Percentiles rank a stretch among this genome's conserved stretches.
Conservation (phyloP, 2,797 vertebrate genomes). For the Sebastes steindachneri region DNA sequence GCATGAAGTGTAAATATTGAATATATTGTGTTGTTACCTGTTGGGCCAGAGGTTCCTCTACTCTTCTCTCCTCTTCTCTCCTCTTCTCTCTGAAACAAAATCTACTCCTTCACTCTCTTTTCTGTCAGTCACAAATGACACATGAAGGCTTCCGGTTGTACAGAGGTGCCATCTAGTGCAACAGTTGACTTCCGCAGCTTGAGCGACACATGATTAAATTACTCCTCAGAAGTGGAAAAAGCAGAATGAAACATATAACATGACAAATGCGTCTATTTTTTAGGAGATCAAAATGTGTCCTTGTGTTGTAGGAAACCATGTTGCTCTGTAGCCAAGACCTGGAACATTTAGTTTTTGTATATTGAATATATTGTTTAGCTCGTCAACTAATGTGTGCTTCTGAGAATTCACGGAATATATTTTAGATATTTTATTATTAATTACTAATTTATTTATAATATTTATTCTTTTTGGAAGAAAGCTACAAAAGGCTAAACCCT, state of each 20-base stretch:
- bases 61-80: slow-evolving; percentile 13
- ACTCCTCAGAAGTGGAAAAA: no score
- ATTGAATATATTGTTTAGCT: no score
- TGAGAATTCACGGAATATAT: background rate
- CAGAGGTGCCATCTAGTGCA: slow-evolving; percentile 65
- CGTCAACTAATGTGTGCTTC: no score
- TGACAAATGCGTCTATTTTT: no score
- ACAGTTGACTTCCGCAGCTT: slow-evolving; percentile 5
- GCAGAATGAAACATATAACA: no score
- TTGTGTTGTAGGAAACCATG: no score
- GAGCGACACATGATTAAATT: background rate
- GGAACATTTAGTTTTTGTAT: no score
- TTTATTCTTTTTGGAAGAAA: background rate
- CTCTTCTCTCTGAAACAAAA: slow-evolving; percentile 12
- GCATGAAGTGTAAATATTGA: background rate
- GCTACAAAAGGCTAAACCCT: background rate
- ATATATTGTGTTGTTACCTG: slow-evolving; percentile 34
- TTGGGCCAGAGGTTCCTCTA: background rate
- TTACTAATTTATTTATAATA: no score
- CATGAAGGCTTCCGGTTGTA: background rate
- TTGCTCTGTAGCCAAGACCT: no score
- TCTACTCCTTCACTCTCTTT: background rate
- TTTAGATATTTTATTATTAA: no score
- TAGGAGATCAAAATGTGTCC: no score
- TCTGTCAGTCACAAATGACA: slow-evolving; percentile 6